Evolutionary conservation across 2,113 vertebrate species (phyloP).

Genomic region (Litocranius walleri): DNA sequence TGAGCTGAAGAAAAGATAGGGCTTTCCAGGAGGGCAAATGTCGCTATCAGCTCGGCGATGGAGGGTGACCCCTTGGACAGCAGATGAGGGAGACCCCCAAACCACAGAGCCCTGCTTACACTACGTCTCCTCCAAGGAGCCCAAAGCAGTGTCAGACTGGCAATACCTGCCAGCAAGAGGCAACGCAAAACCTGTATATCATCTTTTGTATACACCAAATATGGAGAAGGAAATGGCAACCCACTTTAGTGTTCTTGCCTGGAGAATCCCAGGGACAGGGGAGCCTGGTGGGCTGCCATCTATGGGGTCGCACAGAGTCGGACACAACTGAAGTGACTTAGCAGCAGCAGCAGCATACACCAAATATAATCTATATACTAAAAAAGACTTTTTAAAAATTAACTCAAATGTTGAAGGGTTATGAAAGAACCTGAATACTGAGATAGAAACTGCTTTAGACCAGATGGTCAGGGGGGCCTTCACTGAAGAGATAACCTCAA

Average conservation of each 20-base stretch:
- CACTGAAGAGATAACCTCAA: background rate
- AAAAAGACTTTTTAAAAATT: background rate
- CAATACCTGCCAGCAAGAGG: background rate
- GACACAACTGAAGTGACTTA: too few species aligned
- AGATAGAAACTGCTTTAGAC: background rate
- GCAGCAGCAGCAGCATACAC: too few species aligned
- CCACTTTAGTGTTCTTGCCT: too few species aligned
- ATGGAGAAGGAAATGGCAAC: too few species aligned
- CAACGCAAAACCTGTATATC: background rate
- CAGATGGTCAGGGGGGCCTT: background rate
- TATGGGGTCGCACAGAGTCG: too few species aligned
- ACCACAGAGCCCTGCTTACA: background rate
- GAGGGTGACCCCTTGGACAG: background rate
- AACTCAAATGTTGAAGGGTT: background rate
- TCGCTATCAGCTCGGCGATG: accelerated
- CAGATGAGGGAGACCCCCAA: background rate
- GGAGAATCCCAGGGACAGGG: too few species aligned
- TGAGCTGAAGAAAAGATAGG: background rate
- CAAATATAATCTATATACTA: background rate
- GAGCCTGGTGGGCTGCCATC: too few species aligned
- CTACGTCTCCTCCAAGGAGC: background rate
- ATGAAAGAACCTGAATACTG: background rate
- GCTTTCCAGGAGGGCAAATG: background rate
- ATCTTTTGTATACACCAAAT: too few species aligned
- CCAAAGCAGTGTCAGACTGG: background rate